Base-by-base conservation (phyloP, 1,140 invertebrate genomes). In the Macrobrachium nipponense region DNA sequence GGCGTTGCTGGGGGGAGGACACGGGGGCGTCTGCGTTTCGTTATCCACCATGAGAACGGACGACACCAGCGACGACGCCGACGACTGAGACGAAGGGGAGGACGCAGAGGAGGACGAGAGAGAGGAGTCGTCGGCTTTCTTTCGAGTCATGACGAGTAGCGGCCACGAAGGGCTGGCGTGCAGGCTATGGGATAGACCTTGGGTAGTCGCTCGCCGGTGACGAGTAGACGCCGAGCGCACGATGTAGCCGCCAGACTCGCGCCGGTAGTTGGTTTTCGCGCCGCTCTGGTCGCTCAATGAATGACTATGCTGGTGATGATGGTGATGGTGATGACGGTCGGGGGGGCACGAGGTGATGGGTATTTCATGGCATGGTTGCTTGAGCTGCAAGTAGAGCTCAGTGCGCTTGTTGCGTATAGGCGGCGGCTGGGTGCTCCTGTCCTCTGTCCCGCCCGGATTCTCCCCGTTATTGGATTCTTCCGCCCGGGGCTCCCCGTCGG, bases 381-480 rank as follows among this genome's bases (percentile, higher is more conserved):
- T 68, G 2, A 86, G 77, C 23, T 72, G 61, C 77, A 86, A 23
- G 68, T 79, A 86, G 18, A 86, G 44, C 58, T 80, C 64, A 51
- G 83, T 51, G 77, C 83, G 76, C 61, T 80, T 86, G 77, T 62
- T 86, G 64, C 59, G 68, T 62, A 66, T 80, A 66, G 68, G 77
- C 43, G 83, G 83, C 51, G 77, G 83, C 51, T 20, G 17, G 62
- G 62, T 8, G 43, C 58, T 66, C 43, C 14, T 66, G 76, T 5
- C 20, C 82, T 66, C 76, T 15, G n/a, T 59, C 23, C 64, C 76
- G 23, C 76, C 66, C 66, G 66, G 77, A 44, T 75, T 62, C 44
- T 60, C 61, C 44, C 83, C 80, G n/a, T 85, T 85, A 85, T 85
- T 85, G 83, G 83, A 86, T 86, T 86, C 83, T 80, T 86, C 77